Base-by-base conservation (phyloP, 2,797 vertebrate species). In the Paedocypris micromegethes region DNA sequence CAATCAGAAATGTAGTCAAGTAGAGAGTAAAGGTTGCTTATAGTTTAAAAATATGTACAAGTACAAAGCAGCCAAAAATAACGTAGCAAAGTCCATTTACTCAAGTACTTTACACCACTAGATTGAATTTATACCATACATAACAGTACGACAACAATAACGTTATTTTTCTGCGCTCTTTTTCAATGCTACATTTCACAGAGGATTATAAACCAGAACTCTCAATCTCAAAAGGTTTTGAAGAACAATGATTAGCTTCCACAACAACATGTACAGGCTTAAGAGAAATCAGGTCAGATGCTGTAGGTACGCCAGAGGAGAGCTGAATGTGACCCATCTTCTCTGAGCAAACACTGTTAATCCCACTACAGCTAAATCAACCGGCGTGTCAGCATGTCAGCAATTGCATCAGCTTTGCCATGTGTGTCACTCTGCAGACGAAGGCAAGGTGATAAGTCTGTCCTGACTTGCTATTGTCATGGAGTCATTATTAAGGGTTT, bases 401-500 rank as follows among this genome's bases (percentile, higher is more conserved):
- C 37, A 38, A 44, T 46, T 59, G 42, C 57, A 46, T 64, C 58
- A 62, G 45, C 9, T 23, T 23, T 23, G 23, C 23, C 46, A 62
- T 52, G 44, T 5, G 45, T 69, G 58, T 37, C 3, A 2, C 50
- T 55, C 38, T 39, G 43, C 43, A 55, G 4, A 23, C 23, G 23
- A 23, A 57, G 4, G 6, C 53, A 56, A 41, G 51, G 9, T 38
- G 50, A 44, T 40, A 54, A 56, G 53, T 55, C 50, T 56, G 55
- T 49, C 52, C n/a, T 43, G 53, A 48, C 23, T 53, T 63, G 72
- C 64, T 6, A 9, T 56, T 68, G 57, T 68, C 66, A 40, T 75
- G 72, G 72, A 82, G 79, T 63, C 75, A 71, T 68, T 23, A 23
- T 23, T 23, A 23, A 23, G 23, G 23, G 23, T 23, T 23, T 23